Conservation (phyloP, 2,888 invertebrate species). For the Brassicogethes aeneus region DNA sequence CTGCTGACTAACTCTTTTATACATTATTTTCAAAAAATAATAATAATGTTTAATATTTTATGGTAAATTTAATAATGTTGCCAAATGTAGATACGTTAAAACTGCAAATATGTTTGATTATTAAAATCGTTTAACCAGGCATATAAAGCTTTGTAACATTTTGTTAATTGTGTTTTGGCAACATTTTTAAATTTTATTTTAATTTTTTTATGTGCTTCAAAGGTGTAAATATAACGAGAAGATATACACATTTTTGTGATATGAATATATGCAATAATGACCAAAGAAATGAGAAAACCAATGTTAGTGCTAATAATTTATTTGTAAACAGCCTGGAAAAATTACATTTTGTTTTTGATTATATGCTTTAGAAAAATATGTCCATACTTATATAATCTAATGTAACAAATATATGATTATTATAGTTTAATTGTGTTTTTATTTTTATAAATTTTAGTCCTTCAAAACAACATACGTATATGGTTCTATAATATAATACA, state of each 20-base stretch:
- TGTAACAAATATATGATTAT: not conserved
- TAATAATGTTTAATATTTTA: too few species aligned
- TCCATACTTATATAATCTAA: slow-evolving; percentile 1
- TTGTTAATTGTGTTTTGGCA: not conserved
- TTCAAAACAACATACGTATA: too few species aligned
- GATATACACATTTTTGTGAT: slow-evolving; percentile 31
- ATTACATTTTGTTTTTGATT: not conserved
- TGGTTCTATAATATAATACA: too few species aligned
- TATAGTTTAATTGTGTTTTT: slow-evolving; percentile 2
- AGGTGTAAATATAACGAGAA: slow-evolving; percentile 19
- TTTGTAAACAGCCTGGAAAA: not conserved
- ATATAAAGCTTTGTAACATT: not conserved
- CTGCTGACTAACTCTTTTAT: too few species aligned
- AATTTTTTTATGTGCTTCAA: slow-evolving; percentile 6
- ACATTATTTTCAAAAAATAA: too few species aligned
- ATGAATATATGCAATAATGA: slow-evolving; percentile 35
- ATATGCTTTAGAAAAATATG: not conserved
- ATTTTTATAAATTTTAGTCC: not conserved
- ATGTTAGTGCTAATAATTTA: not conserved
- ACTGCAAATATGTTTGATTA: too few species aligned
- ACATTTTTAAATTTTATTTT: not conserved
- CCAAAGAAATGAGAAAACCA: slow-evolving; percentile 22
- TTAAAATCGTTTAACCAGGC: too few species aligned
- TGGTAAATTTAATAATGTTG: too few species aligned
- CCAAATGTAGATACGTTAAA: too few species aligned